These are phyloP conservation scores for Agrochola macilenta DNA, from an alignment of 2,888 invertebrate genomes.

Conservation along the genomic window DNA sequence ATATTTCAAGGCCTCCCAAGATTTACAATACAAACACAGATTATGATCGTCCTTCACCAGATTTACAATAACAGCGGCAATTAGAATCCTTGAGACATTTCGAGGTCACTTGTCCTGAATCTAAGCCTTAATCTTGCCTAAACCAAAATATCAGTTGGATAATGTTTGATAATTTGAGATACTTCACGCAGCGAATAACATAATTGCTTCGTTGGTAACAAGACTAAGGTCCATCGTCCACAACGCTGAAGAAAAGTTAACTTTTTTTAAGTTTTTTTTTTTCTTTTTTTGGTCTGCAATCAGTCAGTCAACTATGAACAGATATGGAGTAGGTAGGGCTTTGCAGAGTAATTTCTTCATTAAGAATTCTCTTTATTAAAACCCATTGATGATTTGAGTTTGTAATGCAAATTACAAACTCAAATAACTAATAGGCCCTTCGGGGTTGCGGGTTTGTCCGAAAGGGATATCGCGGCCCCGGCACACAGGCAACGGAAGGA, in stretches of 20 bases:
- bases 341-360: too few relatives aligned
- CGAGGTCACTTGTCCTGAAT: constrained; percentile 27
- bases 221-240: not conserved
- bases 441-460: too few relatives aligned
- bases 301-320: too few relatives aligned
- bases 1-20: constrained; percentile 34
- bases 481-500: too few relatives aligned
- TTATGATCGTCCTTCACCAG: constrained; percentile 38
- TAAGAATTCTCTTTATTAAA: too few relatives aligned
- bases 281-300: too few relatives aligned
- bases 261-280: too few relatives aligned
- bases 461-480: too few relatives aligned
- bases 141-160: not conserved
- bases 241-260: not conserved
- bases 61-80: constrained; percentile 34
- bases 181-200: not conserved
- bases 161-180: constrained; percentile 4
- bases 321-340: too few relatives aligned
- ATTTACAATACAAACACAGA: constrained; percentile 39
- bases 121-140: constrained; percentile 8
- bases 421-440: too few relatives aligned
- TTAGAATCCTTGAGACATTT: constrained; percentile 22
- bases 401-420: too few relatives aligned
- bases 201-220: constrained; percentile 6
- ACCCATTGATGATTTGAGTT: too few relatives aligned